Base-by-base conservation (phyloP, 2,888 invertebrate genomes). In the Ditula angustiorana region DNA sequence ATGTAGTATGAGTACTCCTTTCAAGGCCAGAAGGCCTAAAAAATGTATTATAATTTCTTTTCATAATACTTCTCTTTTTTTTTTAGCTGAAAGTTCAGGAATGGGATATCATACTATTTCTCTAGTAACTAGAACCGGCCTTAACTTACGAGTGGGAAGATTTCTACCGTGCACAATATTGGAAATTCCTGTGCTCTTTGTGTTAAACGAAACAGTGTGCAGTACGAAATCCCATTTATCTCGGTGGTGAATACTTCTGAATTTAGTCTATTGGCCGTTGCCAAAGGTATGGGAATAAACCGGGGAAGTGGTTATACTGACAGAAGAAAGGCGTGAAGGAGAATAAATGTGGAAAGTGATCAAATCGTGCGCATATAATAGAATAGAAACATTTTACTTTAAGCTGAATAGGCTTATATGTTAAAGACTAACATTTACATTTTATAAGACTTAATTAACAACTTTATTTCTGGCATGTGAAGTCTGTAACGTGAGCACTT, bases 141-240 rank as follows among this genome's bases (percentile, higher is more conserved):
- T n/a, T n/a, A n/a, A n/a, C n/a, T 23, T 30, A 24, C 4, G 23
- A 21, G n/a, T n/a, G n/a, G n/a, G n/a, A 57, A n/a, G 28, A 10
- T n/a, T n/a, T n/a, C 5, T 13, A 33, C 16, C 35, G 35, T 13
- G n/a, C n/a, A 13, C 2, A 2, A 19, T 19, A 41, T 49, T 5
- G 49, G 13, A 49, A 56, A 62, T 16, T 56, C 21, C 19, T 26
- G 19, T 7, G 19, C n/a, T 46, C 58, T 37, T 46, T 59, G 46
- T 53, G 46, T 37, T 35, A 8, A 16, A 62, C 30, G 56, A 13
- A 53, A 53, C 53, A 59, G 46, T 56, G 58, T 52, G 46, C 24
- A 23, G 53, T 33, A 75, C 74, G 69, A 75, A 79, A 74, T 71
- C 71, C 69, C 74, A 77, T 80, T 71, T 74, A 79, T 80, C 76